These are phyloP conservation scores for Patella ulyssiponensis DNA, from an alignment of 2,888 invertebrate genomes.

Conservation along the genomic window DNA sequence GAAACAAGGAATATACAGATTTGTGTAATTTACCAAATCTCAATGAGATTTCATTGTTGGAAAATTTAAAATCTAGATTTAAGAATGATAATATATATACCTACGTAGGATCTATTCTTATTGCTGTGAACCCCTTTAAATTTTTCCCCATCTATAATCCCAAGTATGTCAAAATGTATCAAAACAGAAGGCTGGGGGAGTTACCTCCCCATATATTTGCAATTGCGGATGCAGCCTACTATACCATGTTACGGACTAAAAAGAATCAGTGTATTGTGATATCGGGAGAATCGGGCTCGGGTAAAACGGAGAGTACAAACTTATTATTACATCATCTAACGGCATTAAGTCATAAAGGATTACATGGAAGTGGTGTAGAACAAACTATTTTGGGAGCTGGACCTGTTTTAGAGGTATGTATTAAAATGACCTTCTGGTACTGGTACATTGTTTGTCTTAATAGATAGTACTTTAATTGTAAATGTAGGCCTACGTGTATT, in stretches of 20 bases:
- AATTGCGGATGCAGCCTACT: conserved; percentile 93
- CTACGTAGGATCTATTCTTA: conserved; percentile 94
- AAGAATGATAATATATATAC: conserved; percentile 95
- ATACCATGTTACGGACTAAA: conserved; percentile 92
- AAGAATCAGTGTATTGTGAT: conserved; percentile 96
- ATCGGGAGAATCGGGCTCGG: conserved; percentile 94
- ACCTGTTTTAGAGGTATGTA: conserved; percentile 86
- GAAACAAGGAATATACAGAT: conserved; percentile 94
- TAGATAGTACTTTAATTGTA: too few species aligned
- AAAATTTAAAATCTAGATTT: conserved; percentile 89
- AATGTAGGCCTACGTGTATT: too few species aligned
- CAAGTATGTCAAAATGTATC: conserved; percentile 95
- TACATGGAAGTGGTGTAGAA: conserved; percentile 94
- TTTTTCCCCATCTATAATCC: conserved; percentile 98
- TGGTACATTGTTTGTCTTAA: not conserved
- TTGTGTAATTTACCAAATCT: conserved; percentile 95
- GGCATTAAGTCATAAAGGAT: conserved; percentile 88
- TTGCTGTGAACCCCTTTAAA: conserved; percentile 90
- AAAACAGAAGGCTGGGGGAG: conserved; percentile 91
- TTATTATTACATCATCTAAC: conserved; percentile 94
- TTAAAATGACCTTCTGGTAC: not conserved
- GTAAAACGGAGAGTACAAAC: conserved; percentile 97
- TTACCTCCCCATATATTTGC: conserved; percentile 97
- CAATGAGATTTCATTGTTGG: conserved; percentile 92
- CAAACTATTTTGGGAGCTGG: conserved; percentile 96